These are phyloP conservation scores for Falco naumanni DNA, from an alignment of 2,797 vertebrate genomes.

Conservation along the genomic window DNA sequence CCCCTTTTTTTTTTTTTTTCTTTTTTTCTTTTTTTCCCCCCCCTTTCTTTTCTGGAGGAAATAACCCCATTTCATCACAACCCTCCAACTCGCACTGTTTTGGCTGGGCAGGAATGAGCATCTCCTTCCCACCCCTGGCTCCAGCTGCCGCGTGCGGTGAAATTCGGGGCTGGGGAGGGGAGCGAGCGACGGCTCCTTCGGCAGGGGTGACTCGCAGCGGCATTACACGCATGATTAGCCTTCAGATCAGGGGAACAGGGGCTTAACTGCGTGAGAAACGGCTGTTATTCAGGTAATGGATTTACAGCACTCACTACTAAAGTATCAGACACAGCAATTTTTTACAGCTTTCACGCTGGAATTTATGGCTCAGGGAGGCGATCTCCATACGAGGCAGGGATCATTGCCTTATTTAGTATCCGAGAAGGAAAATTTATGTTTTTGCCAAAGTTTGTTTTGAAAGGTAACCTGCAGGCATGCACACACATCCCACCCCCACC, in stretches of 20 bases:
- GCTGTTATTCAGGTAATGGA: constrained; percentile 74
- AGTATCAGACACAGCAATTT: constrained; percentile 72
- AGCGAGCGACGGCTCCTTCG: neutral
- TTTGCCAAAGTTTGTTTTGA: constrained; percentile 63
- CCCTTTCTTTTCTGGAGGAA: neutral
- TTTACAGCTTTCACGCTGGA: constrained; percentile 72
- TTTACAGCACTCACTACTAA: constrained; percentile 68
- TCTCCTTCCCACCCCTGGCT: neutral
- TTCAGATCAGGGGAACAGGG: constrained; percentile 56
- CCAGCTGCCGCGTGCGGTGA: neutral
- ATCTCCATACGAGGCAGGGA: constrained; percentile 54
- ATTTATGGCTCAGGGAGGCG: constrained; percentile 69
- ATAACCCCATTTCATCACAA: neutral
- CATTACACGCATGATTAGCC: constrained; percentile 70
- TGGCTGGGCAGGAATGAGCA: accelerated
- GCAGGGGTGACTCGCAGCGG: constrained; percentile 46
- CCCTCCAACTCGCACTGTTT: neutral
- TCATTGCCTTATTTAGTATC: constrained; percentile 74
- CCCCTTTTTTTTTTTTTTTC: too few species aligned
- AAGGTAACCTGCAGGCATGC: constrained; percentile 36
- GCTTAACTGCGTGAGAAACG: constrained; percentile 63
- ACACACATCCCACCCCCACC: neutral
- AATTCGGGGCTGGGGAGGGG: neutral
- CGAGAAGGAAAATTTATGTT: constrained; percentile 46
- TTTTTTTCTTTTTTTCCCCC: too few species aligned